Evolutionary conservation across 2,888 invertebrate genomes (phyloP), one percentile per base, ranked within the genome.

Genomic region (Serripes groenlandicus): DNA sequence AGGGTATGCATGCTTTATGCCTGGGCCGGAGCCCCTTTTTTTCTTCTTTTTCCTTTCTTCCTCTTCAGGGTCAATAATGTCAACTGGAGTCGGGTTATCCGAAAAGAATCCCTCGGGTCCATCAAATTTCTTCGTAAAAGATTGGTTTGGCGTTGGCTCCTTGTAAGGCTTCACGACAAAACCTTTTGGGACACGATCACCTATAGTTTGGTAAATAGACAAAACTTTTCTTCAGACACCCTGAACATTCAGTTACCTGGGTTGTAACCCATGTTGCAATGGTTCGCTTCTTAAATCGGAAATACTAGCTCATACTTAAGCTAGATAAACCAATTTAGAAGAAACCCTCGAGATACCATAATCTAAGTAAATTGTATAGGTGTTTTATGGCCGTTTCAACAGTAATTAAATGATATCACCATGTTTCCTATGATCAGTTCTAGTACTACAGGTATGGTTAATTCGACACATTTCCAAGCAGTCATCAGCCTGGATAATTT

Each of bases 151-250:
- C 4, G 83, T 69, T 30, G 79, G 83, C 69, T 83, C 83, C 68
- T 69, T 68, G 54, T 74, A 83, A 5, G 83, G 83, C 70, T 74
- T 73, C 28, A 83, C 79, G n/a, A 76, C 56, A 54, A 83, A 83
- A 9, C 83, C 83, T 35, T 76, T 68, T 15, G 83, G 83, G n/a
- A 83, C 74, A 32, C 60, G 56, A 28, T 73, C 60, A 66, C 83
- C 83, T 83, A 76, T 49, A 81, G 73, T 30, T 75, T 28, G 64
- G 42, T 7, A 74, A 64, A 74, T 66, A n/a, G 23, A 15, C 49
- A 49, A 49, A 49, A 49, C 49, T 49, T 2, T 21, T 49, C 2
- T 49, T 49, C 49, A 49, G 49, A 49, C 49, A 49, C 49, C 49
- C 2, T 49, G 49, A 49, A 15, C 49, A 3, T 49, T 49, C 18